Percentiles rank a stretch among this genome's conserved stretches.
These are phyloP conservation scores for Gila robusta DNA, from an alignment of 2,797 vertebrate genomes.

Conservation along the genomic window DNA sequence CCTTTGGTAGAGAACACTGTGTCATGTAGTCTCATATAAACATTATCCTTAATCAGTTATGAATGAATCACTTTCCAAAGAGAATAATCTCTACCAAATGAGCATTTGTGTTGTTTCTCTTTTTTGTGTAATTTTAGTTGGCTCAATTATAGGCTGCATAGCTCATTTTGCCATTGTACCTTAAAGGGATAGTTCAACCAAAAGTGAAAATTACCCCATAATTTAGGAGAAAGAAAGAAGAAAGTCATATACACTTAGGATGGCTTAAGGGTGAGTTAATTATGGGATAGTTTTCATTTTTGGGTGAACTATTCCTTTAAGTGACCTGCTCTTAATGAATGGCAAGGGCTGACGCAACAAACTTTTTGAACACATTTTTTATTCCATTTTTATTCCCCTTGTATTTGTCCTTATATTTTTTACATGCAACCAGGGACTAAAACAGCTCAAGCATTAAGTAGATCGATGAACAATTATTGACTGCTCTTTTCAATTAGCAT, in stretches of 20 bases:
- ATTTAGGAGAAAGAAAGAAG: too few species aligned
- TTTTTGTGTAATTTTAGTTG: not conserved
- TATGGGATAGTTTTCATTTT: not conserved
- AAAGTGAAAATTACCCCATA: too few species aligned
- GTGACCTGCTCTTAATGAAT: not conserved
- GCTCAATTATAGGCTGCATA: not conserved
- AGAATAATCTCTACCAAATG: not conserved
- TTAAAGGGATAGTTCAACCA: not conserved
- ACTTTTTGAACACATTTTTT: not conserved
- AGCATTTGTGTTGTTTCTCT: not conserved
- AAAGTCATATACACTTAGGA: not conserved
- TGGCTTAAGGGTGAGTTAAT: not conserved
- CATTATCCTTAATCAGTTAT: not conserved
- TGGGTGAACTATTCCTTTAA: not conserved
- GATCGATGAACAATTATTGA: slow-evolving; percentile 36
- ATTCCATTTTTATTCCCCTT: not conserved
- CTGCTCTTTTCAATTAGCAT: slow-evolving; percentile 42
- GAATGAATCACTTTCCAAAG: not conserved
- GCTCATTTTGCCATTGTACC: not conserved
- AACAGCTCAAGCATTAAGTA: not conserved
- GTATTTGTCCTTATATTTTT: not conserved
- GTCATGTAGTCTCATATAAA: not conserved
- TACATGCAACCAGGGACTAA: not conserved
- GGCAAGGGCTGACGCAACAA: not conserved
- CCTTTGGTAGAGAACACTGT: not conserved